phyloP scores from a whole-genome alignment of 2,113 vertebrate genomes.

The Pseudopodoces humilis region DNA sequence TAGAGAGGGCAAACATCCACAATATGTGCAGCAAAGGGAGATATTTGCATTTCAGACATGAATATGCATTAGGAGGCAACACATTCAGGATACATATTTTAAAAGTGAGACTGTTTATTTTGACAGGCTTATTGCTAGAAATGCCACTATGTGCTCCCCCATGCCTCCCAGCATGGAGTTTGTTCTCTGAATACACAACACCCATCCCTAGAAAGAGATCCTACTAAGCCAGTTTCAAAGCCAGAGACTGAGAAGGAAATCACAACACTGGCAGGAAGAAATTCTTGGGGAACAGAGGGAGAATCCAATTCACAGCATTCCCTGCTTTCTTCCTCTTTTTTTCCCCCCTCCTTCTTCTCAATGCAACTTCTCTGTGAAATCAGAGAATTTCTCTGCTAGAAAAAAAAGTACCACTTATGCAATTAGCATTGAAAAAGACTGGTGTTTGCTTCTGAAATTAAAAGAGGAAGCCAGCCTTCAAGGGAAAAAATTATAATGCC shows the following conservation, averaged over 20 bases:
- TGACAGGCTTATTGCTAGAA: conserved; percentile 6
- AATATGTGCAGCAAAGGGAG: neutral
- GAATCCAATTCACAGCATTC: neutral
- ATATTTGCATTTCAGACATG: conserved; percentile 13
- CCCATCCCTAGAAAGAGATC: neutral
- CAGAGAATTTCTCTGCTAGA: neutral
- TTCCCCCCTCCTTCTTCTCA: neutral
- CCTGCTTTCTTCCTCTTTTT: neutral
- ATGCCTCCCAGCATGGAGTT: neutral
- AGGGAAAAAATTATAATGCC: neutral
- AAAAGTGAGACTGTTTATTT: conserved; percentile 9
- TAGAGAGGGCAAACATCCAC: conserved; percentile 51
- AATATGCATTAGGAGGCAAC: conserved; percentile 41
- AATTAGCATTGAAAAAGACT: neutral
- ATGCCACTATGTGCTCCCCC: neutral
- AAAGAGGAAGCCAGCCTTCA: neutral
- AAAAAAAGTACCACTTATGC: neutral
- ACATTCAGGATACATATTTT: conserved; percentile 38
- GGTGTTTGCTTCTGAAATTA: neutral
- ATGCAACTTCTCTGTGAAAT: neutral
- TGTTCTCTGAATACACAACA: neutral
- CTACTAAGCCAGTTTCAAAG: neutral
- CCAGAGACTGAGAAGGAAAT: neutral
- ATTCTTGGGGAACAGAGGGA: neutral
- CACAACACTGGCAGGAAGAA: neutral